Conservation (phyloP, 2,888 invertebrate genomes). For the Drosophila phalerata region DNA sequence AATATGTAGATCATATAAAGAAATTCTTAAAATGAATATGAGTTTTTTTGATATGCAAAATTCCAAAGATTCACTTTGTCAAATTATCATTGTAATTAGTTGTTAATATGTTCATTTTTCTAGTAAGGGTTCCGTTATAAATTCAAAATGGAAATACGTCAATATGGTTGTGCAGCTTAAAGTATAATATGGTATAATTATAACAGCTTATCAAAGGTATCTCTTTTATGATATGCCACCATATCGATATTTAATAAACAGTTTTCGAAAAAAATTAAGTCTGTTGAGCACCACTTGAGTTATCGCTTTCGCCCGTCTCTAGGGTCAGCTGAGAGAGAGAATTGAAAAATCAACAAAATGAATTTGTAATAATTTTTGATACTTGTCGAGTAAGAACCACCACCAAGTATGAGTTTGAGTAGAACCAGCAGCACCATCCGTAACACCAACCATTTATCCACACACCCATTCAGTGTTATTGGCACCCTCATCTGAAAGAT, state of each 20-base stretch:
- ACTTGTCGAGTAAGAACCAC: constrained; percentile 45
- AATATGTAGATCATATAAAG: too few species aligned
- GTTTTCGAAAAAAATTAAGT: constrained; percentile 19
- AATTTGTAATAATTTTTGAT: constrained; percentile 62
- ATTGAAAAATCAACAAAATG: constrained; percentile 58
- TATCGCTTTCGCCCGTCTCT: constrained; percentile 17
- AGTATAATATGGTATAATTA: constrained; percentile 34
- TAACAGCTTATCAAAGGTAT: constrained; percentile 52
- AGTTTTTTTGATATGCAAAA: too few species aligned
- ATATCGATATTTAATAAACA: constrained; percentile 58
- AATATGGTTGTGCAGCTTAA: not conserved
- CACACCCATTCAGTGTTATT: constrained; percentile 22
- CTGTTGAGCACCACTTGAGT: constrained; percentile 56
- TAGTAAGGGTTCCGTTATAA: not conserved
- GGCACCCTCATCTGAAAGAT: constrained; percentile 61
- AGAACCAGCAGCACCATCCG: constrained; percentile 8
- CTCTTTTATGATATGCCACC: constrained; percentile 15
- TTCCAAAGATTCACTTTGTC: not conserved
- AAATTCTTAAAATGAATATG: too few species aligned
- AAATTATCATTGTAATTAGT: not conserved
- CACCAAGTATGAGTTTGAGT: constrained; percentile 38
- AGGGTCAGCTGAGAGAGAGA: constrained; percentile 26
- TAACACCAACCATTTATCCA: constrained; percentile 43
- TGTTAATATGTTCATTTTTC: not conserved
- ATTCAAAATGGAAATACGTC: not conserved